A percentile compares a stretch with the other conserved stretches of the same genome.
These are phyloP conservation scores for Drosophila nr. perissopoda DNA, from an alignment of 2,888 invertebrate genomes.

Conservation along the genomic window DNA sequence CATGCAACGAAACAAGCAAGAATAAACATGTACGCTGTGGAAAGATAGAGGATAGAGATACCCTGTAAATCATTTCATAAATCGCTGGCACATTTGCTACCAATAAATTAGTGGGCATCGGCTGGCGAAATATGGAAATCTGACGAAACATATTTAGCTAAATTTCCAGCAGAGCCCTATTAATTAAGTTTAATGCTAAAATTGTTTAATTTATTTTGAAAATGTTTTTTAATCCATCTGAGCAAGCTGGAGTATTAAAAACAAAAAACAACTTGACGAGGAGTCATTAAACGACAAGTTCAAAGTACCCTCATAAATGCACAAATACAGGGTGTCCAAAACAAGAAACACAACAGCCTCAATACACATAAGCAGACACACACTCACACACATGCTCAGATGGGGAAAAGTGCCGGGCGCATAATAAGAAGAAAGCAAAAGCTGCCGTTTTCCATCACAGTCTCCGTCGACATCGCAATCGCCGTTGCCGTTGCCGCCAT, in stretches of 20 bases:
- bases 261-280: background rate
- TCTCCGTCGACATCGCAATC: conserved; percentile 10
- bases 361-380: conserved; percentile 29
- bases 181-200: background rate
- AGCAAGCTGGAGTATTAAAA: background rate
- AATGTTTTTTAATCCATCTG: background rate
- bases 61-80: conserved; percentile 7
- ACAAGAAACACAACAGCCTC: conserved; percentile 44
- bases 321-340: conserved; percentile 30
- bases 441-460: conserved; percentile 33
- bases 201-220: background rate
- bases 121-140: background rate
- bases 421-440: conserved; percentile 73
- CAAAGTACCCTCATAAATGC: background rate
- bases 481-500: conserved; percentile 34
- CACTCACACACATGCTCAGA: conserved; percentile 12
- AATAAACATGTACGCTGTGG: background rate
- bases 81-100: background rate
- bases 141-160: background rate
- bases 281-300: background rate
- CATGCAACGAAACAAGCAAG: conserved; percentile 60
- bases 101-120: background rate
- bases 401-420: conserved; percentile 36
- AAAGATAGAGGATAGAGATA: conserved; percentile 12
- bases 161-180: background rate